Evolutionary conservation across 2,888 invertebrate genomes (phyloP).

Genomic region (Caradrina clavipalpis): DNA sequence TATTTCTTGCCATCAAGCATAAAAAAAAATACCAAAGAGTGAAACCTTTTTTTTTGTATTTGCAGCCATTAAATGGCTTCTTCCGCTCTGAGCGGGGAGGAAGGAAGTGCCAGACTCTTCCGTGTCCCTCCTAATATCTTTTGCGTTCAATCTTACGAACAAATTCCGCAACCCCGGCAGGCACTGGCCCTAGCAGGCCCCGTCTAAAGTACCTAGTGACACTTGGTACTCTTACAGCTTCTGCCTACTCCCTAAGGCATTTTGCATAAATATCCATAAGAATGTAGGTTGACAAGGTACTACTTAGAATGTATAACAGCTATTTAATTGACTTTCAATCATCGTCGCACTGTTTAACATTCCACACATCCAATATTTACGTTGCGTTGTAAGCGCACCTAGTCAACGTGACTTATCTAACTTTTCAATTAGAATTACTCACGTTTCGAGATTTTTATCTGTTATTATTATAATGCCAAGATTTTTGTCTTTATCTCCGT

Average conservation of each 20-base stretch:
- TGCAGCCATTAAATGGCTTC: no score
- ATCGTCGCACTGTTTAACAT: constrained; percentile 42
- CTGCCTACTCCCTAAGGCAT: background rate
- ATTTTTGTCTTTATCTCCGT: background rate
- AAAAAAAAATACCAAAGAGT: no score
- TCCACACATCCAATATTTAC: constrained; percentile 36
- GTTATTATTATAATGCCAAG: background rate
- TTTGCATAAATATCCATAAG: constrained; percentile 9
- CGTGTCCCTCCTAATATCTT: no score
- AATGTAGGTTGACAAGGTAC: constrained; percentile 23
- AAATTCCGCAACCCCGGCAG: no score
- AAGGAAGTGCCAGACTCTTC: no score
- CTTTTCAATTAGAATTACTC: constrained; percentile 8
- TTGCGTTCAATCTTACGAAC: no score
- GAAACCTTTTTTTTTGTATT: no score
- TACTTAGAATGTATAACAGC: constrained; percentile 30
- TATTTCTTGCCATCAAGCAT: background rate
- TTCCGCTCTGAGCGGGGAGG: no score
- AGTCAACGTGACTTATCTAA: constrained; percentile 17
- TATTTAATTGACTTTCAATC: constrained; percentile 47
- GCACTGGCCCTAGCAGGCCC: no score
- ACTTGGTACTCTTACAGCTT: background rate
- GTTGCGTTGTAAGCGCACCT: constrained; percentile 1
- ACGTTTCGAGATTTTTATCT: constrained; percentile 15
- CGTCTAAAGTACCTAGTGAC: no score